Evolutionary conservation across 2,113 vertebrate species (phyloP).

Genomic region (Erythrocebus patas): DNA sequence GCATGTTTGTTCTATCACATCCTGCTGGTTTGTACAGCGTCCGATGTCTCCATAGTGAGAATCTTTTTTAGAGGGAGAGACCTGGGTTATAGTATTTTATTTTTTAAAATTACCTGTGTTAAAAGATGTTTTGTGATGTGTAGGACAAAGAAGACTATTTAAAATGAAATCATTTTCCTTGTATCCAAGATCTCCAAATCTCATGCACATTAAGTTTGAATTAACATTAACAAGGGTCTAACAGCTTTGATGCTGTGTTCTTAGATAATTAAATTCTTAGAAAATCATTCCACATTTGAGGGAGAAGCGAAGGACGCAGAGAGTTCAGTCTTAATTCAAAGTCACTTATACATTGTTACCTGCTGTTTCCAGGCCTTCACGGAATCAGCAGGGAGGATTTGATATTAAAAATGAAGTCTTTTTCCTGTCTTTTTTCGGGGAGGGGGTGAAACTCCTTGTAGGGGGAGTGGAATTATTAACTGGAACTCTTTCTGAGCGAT

Average conservation of each 20-base stretch:
- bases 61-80: constrained; percentile 39
- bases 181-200: constrained; percentile 75
- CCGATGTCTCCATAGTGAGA: constrained; percentile 38
- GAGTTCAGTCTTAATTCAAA: constrained; percentile 76
- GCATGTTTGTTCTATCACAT: constrained; percentile 31
- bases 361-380: constrained; percentile 69
- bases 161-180: constrained; percentile 76
- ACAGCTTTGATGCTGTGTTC: constrained; percentile 76
- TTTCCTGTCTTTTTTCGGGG: neutral
- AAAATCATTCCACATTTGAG: constrained; percentile 75
- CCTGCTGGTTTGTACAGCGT: constrained; percentile 34
- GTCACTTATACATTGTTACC: constrained; percentile 73
- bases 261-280: constrained; percentile 79
- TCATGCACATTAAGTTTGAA: constrained; percentile 77
- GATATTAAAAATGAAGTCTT: constrained; percentile 61
- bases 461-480: neutral
- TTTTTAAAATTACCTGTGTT: constrained; percentile 48
- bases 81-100: constrained; percentile 52
- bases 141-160: constrained; percentile 74
- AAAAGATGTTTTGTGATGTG: constrained; percentile 75
- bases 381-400: constrained; percentile 69
- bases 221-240: constrained; percentile 78
- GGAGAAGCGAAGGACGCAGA: constrained; percentile 67
- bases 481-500: neutral
- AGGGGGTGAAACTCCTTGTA: neutral